Percentiles rank a stretch among this genome's conserved stretches.
These are phyloP conservation scores for Rana temporaria DNA, from an alignment of 2,113 vertebrate genomes.

Conservation along the genomic window DNA sequence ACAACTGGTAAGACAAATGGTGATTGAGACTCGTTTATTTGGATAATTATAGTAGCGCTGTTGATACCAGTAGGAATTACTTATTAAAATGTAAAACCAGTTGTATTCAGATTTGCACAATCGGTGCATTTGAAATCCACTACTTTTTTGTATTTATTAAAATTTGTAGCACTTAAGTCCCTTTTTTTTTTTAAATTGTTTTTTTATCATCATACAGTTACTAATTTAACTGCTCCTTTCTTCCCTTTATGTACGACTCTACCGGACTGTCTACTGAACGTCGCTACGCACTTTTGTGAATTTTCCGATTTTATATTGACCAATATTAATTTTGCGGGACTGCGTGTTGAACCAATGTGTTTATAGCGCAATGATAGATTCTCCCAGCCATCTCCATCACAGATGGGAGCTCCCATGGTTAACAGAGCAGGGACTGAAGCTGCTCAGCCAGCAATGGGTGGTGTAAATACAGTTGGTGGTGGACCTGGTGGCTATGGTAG, in stretches of 20 bases:
- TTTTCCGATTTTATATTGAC: constrained; percentile 73
- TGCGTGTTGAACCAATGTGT: constrained; percentile 61
- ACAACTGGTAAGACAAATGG: too few species aligned
- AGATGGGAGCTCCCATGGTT: constrained; percentile 83
- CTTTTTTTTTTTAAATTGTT: constrained; percentile 9
- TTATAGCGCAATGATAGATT: constrained; percentile 92
- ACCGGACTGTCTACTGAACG: constrained; percentile 83
- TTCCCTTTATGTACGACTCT: constrained; percentile 86
- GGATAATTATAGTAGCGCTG: too few species aligned
- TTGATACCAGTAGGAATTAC: too few species aligned
- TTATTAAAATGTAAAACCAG: too few species aligned
- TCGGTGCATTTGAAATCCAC: background rate
- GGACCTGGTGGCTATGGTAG: constrained; percentile 86
- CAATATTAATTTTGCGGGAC: constrained; percentile 75
- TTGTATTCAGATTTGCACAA: background rate
- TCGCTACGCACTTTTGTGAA: constrained; percentile 76
- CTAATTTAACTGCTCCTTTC: constrained; percentile 90
- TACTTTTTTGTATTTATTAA: background rate
- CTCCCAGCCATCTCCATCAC: constrained; percentile 82
- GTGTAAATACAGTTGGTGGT: constrained; percentile 81
- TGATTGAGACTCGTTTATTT: too few species aligned
- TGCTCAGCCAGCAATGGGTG: constrained; percentile 83
- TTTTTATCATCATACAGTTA: constrained; percentile 65
- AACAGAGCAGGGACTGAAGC: constrained; percentile 88
- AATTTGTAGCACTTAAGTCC: accelerated